These are phyloP conservation scores for Metalampra italica DNA, from an alignment of 2,888 invertebrate species.

Conservation along the genomic window DNA sequence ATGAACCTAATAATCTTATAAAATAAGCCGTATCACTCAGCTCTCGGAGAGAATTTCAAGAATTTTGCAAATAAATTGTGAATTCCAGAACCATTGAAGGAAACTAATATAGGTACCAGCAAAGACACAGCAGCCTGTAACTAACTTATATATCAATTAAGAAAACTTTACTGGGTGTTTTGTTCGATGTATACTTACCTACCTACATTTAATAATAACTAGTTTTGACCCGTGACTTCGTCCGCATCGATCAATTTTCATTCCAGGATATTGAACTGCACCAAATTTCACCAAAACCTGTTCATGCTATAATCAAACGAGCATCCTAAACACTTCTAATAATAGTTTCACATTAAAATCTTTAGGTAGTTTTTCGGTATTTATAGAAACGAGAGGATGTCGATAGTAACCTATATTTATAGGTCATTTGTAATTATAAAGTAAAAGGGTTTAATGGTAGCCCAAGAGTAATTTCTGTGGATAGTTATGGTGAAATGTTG, in stretches of 20 bases:
- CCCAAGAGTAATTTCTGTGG: conserved; percentile 9
- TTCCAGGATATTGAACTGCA: too few relatives aligned
- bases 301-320: too few relatives aligned
- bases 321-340: too few relatives aligned
- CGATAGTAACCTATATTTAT: conserved; percentile 27
- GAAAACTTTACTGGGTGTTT: conserved; percentile 26
- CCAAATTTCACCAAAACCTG: too few relatives aligned
- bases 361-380: too few relatives aligned
- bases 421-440: conserved; percentile 39
- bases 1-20: conserved; percentile 31
- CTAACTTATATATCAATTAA: conserved; percentile 26
- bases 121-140: conserved; percentile 11
- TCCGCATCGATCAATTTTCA: too few relatives aligned
- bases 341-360: too few relatives aligned
- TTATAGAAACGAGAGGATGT: conserved; percentile 36
- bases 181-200: too few relatives aligned
- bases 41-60: conserved; percentile 25
- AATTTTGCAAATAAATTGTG: conserved; percentile 30
- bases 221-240: too few relatives aligned
- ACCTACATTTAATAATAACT: too few relatives aligned
- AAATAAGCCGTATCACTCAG: conserved; percentile 24
- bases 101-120: background rate
- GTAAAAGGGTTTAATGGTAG: conserved; percentile 35
- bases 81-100: conserved; percentile 18
- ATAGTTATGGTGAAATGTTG: conserved; percentile 18